A percentile compares a stretch with the other conserved stretches of the same genome.
Evolutionary conservation across 2,888 invertebrate species (phyloP).

Genomic region (Platycnemis pennipes): DNA sequence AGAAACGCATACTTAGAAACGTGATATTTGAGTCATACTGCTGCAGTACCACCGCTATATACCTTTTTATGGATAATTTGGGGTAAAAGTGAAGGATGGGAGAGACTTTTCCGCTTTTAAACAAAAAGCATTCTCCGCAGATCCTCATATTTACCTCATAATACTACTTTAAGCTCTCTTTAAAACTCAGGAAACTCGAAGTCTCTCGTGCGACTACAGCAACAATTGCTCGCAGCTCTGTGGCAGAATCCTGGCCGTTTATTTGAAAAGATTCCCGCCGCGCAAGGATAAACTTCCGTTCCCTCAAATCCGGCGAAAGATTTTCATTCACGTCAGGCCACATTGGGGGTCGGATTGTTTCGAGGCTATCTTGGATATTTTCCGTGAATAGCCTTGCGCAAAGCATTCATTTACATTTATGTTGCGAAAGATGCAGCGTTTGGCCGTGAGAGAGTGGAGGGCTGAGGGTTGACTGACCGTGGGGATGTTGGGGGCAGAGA

Average conservation of each 20-base stretch:
- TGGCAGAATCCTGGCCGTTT: neutral
- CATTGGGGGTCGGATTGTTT: neutral
- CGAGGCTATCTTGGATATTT: neutral
- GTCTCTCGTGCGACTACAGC: no score
- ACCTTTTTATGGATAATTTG: no score
- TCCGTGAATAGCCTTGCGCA: neutral
- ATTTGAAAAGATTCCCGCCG: neutral
- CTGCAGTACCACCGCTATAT: no score
- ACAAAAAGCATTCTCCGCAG: no score
- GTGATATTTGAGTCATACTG: no score
- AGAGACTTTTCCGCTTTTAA: no score
- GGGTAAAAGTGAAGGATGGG: no score
- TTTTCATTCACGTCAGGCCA: neutral
- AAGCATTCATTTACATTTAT: neutral
- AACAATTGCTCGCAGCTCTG: no score
- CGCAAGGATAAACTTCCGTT: neutral
- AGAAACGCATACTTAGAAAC: no score
- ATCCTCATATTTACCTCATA: no score
- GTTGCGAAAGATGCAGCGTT: neutral
- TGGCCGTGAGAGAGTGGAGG: neutral
- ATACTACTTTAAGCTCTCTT: no score
- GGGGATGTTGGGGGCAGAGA: neutral
- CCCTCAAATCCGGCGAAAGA: neutral
- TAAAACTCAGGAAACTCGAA: no score
- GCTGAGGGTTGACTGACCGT: slow-evolving; percentile 18